These are phyloP conservation scores for Pollimyrus isidori DNA, from an alignment of 2,113 vertebrate genomes.

Conservation along the genomic window DNA sequence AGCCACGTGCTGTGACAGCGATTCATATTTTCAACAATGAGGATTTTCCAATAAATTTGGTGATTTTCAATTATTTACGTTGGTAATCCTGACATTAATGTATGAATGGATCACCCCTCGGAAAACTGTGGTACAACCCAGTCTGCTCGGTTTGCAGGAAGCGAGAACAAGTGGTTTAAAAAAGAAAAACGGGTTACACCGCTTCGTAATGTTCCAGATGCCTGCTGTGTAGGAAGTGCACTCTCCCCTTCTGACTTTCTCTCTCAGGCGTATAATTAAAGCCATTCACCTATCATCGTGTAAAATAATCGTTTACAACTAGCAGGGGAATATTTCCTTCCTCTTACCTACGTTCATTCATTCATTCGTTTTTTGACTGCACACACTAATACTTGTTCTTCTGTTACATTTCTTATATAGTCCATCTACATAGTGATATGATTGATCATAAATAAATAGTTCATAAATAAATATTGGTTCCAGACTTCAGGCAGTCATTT, in stretches of 20 bases:
- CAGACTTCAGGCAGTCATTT: not conserved
- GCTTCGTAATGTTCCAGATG: not conserved
- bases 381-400: not conserved
- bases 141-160: conserved; percentile 11
- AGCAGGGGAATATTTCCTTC: not conserved
- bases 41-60: not conserved
- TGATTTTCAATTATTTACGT: not conserved
- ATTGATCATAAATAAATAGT: not conserved
- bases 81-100: not conserved
- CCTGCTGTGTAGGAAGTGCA: not conserved
- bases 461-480: not conserved
- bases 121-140: conserved; percentile 16
- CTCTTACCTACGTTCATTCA: not conserved
- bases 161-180: not conserved
- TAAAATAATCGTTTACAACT: not conserved
- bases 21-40: not conserved
- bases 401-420: not conserved
- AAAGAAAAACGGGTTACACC: not conserved
- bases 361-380: not conserved
- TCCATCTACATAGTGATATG: not conserved
- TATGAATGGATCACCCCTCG: not conserved
- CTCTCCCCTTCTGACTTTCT: not conserved
- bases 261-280: not conserved
- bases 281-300: not conserved
- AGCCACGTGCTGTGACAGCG: not conserved